Evolutionary conservation across 2,797 vertebrate genomes (phyloP), one percentile per base, ranked within the genome.

Genomic region (Australoheros facetus): DNA sequence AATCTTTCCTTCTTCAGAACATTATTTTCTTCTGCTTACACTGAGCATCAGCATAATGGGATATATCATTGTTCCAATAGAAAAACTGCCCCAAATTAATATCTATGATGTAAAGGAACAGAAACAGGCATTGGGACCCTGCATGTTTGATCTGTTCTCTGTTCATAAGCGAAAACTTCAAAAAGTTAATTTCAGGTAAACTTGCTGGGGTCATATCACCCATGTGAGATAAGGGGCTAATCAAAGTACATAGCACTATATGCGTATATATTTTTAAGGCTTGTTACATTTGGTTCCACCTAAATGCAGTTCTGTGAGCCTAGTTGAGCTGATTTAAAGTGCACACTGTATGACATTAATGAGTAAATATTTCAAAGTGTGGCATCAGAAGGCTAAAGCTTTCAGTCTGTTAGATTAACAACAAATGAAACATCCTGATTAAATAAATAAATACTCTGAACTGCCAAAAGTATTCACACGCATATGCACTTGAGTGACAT

Each of bases 361-460:
- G 55, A 56, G 57, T 54, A 62, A 75, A 62, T 60, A 39, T 39
- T 75, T 75, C 62, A 37, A 62, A 19, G 32, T 56, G 23, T 72
- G 32, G 10, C 6, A 5, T 57, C 39, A 45, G 60, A 64, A 45
- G 39, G 60, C 60, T 14, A 9, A 42, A 64, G 21, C 60, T 26
- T 64, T 21, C 39, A 26, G 23, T 66, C 62, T 30, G 45, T 48
- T 66, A 66, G 16, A 66, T 28, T 28, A 48, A 66, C 16, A 19
- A 17, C 5, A 48, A 45, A 66, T 48, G 28, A 30, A 48, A 48
- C 16, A 66, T 28, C 23, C 23, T 66, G 16, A 28, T 19, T 28
- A 66, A 28, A 5, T 2, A 66, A 19, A 48, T 48, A 66, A 48
- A 23, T 0, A 48, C 8, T 3, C 37, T 37, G 10, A 10, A 10